Evolutionary conservation across 2,113 vertebrate species (phyloP), one percentile per base, ranked within the genome.

Genomic region (Coreoperca whiteheadi): DNA sequence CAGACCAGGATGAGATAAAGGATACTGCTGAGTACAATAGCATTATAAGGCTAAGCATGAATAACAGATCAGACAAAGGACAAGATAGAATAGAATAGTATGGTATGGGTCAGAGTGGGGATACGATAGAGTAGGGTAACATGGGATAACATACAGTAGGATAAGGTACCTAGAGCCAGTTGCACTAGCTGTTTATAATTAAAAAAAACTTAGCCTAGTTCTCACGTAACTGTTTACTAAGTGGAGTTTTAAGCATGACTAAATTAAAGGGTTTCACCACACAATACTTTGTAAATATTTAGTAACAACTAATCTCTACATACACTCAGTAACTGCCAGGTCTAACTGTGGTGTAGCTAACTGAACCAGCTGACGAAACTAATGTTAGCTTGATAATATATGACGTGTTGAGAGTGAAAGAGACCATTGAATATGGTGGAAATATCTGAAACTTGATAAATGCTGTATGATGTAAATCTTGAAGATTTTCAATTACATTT

Each of bases 1-100:
- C 90, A 89, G 86, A 74, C 82, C 48, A 51, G 87, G 84, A 86
- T 80, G 80, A 90, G 88, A 90, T 90, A 90, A 91, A 90, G 87
- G 79, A 78, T 83, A 71, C 72, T 80, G 79, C 84, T 83, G 85
- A 88, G 84, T 23, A 79, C 82, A 90, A 83, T 46, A 72, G 59
- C 71, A 75, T 73, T 77, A 77, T 79, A 83, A 73, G 71, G 63
- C 71, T 83, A 74, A 87, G 88, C 70, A 75, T 84, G 88, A 88
- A 90, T 82, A 88, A 81, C 90, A 87, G 14, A 80, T 81, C 61
- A 79, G 68, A 64, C 69, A 80, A 76, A 87, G 88, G 86, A 82
- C 77, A 57, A 65, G 65, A 57, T 41, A 46, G n/a, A n/a, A n/a
- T 34, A 34, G 43, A 41, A 34, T 53, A 10, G 64, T 12, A n/a